phyloP scores from a whole-genome alignment of 2,113 vertebrate species.

The Rhineura floridana region DNA sequence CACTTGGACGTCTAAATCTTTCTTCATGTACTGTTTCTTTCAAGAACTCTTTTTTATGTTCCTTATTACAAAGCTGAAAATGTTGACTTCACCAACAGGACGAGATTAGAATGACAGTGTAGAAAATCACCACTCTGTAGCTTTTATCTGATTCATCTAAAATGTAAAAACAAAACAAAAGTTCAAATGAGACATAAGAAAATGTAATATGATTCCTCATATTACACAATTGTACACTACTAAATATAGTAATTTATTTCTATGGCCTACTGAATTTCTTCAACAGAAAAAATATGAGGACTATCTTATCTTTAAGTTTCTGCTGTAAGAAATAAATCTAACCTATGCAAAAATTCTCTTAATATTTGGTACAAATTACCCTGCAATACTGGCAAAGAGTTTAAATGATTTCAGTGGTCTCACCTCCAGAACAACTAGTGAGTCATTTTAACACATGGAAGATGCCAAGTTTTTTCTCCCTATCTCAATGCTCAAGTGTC shows the following conservation, averaged over 20 bases:
- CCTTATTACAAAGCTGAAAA: slow-evolving; percentile 30
- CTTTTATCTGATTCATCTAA: slow-evolving; percentile 46
- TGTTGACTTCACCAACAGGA: slow-evolving; percentile 29
- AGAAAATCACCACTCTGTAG: slow-evolving; percentile 33
- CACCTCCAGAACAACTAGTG: not conserved
- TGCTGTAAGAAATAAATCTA: slow-evolving; percentile 1
- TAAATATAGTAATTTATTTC: not conserved
- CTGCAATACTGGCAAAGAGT: not conserved
- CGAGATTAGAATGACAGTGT: slow-evolving; percentile 6
- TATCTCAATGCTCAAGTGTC: not conserved
- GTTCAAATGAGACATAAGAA: slow-evolving; percentile 31
- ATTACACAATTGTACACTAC: slow-evolving; percentile 23
- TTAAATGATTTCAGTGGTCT: not conserved
- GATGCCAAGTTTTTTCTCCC: not conserved
- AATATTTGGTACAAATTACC: not conserved
- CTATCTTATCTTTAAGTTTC: not conserved
- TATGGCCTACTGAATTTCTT: not conserved
- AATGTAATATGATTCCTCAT: slow-evolving; percentile 21
- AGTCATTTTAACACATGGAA: not conserved
- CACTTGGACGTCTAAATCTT: slow-evolving; percentile 22
- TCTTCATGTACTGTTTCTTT: slow-evolving; percentile 32
- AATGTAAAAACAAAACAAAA: slow-evolving; percentile 34
- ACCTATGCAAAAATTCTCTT: not conserved
- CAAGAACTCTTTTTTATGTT: slow-evolving; percentile 14
- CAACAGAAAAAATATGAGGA: not conserved